phyloP scores from a whole-genome alignment of 2,797 vertebrate species.

The Cyprinella venusta region DNA sequence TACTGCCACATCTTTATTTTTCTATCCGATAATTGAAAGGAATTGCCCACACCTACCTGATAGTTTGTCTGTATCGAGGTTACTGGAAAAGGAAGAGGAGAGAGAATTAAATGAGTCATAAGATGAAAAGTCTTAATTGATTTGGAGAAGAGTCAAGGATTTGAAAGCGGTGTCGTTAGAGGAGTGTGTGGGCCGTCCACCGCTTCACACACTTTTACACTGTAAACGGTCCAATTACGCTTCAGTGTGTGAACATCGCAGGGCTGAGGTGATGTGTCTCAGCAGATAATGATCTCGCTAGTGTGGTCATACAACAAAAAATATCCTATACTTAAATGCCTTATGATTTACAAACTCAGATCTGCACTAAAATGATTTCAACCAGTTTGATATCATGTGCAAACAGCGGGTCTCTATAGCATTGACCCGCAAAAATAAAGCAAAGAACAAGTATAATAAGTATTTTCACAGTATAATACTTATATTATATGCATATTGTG shows the following conservation, averaged over 20 bases:
- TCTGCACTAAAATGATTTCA: background rate
- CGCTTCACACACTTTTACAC: background rate
- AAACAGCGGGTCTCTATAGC: background rate
- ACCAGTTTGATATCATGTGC: background rate
- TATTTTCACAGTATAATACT: background rate
- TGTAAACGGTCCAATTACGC: slow-evolving; percentile 15
- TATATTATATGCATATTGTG: background rate
- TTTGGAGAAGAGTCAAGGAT: slow-evolving; percentile 44
- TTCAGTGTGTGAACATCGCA: background rate
- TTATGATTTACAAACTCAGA: slow-evolving; percentile 3
- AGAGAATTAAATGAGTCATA: slow-evolving; percentile 50
- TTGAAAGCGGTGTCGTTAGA: slow-evolving; percentile 43
- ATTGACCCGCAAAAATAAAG: background rate
- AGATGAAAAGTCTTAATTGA: slow-evolving; percentile 57
- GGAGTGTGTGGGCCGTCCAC: slow-evolving; percentile 23
- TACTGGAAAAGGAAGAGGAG: slow-evolving; percentile 40
- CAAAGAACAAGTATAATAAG: background rate
- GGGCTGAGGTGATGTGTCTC: slow-evolving; percentile 1
- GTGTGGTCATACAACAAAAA: background rate
- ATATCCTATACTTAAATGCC: too few relatives aligned
- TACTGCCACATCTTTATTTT: background rate
- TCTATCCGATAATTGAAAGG: slow-evolving; percentile 3
- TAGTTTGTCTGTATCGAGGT: slow-evolving; percentile 60
- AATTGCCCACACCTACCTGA: slow-evolving; percentile 55
- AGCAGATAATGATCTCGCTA: slow-evolving; percentile 31